Conservation (phyloP, 2,888 invertebrate species). For the Ormyrus pomaceus region DNA sequence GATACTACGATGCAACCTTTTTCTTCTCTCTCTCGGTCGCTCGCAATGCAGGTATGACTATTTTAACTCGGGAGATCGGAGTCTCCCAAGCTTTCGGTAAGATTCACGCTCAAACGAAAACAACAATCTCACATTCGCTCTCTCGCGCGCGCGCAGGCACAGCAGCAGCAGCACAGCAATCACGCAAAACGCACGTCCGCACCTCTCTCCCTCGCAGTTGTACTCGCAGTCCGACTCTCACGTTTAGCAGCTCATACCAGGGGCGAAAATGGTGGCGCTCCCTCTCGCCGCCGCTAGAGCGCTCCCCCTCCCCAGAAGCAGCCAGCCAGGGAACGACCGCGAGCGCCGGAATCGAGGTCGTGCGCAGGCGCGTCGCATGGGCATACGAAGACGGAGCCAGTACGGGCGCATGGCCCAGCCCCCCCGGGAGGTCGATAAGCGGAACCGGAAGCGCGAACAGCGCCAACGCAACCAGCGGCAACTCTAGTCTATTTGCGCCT, state of each 20-base stretch:
- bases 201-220: constrained; percentile 54
- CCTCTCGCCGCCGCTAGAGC: constrained; percentile 9
- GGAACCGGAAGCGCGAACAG: constrained; percentile 45
- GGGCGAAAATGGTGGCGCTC: constrained; percentile 55
- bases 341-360: constrained; percentile 7
- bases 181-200: constrained; percentile 47
- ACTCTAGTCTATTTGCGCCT: background rate
- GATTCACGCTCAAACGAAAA: constrained; percentile 24
- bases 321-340: constrained; percentile 27
- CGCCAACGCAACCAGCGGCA: background rate
- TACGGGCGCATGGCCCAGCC: background rate
- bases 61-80: no score
- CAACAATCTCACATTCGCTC: constrained; percentile 49
- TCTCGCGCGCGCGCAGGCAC: constrained; percentile 34
- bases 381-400: background rate
- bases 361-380: background rate
- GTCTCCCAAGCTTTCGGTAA: no score
- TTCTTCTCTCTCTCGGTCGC: background rate
- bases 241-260: constrained; percentile 56
- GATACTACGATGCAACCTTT: background rate
- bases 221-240: constrained; percentile 48
- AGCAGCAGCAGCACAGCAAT: constrained; percentile 39
- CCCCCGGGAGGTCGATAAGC: constrained; percentile 50
- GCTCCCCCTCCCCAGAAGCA: constrained; percentile 2
- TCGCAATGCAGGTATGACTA: background rate